phyloP scores from a whole-genome alignment of 2,888 invertebrate species.

The Nymphalis urticae region DNA sequence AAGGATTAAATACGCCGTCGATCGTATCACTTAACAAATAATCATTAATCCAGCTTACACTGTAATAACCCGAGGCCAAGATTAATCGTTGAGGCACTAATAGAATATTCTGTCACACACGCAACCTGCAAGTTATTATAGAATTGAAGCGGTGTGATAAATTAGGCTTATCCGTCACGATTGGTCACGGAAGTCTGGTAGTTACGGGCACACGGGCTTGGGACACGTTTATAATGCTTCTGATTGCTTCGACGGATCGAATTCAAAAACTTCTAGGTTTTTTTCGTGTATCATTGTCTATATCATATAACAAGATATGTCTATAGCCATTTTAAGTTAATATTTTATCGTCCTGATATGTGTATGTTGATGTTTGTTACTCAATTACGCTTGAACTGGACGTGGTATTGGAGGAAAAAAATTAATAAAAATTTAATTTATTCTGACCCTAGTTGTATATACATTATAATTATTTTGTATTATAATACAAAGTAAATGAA shows the following conservation, averaged over 20 bases:
- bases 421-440: too few species aligned
- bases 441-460: too few species aligned
- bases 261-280: too few species aligned
- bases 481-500: too few species aligned
- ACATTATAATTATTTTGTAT: too few species aligned
- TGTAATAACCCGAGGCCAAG: conserved; percentile 69
- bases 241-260: conserved; percentile 4
- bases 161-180: conserved; percentile 78
- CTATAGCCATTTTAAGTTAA: too few species aligned
- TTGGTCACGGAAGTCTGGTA: conserved; percentile 71
- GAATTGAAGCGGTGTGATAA: conserved; percentile 78
- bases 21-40: conserved; percentile 70
- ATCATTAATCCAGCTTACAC: conserved; percentile 74
- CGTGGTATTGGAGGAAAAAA: too few species aligned
- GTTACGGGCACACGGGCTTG: conserved; percentile 34
- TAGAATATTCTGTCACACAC: conserved; percentile 79
- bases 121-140: conserved; percentile 74
- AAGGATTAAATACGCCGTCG: conserved; percentile 49
- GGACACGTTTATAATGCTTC: conserved; percentile 30
- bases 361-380: too few species aligned
- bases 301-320: too few species aligned
- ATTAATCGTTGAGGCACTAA: conserved; percentile 64
- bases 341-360: too few species aligned
- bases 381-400: too few species aligned
- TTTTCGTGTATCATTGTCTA: too few species aligned